Base-by-base conservation (phyloP, 2,113 vertebrate genomes). In the Panurus biarmicus region DNA sequence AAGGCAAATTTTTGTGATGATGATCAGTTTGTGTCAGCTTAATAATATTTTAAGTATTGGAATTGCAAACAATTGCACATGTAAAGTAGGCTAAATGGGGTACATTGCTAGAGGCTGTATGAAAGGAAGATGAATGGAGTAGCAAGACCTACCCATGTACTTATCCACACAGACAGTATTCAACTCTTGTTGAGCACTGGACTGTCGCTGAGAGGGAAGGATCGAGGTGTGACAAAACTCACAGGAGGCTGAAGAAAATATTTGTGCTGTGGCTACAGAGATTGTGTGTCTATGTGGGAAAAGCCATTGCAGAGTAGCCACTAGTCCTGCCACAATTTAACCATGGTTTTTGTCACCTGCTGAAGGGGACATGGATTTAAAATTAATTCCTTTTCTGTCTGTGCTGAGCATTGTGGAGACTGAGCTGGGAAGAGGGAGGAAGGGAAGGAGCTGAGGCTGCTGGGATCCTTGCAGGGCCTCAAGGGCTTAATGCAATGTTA, bases 231-330 rank as follows among this genome's bases (percentile, higher is more conserved):
- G 40, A 74, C 44, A 45, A 35, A 66, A 25, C 12, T 42, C 6
- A 1, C 29, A 19, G 47, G 28, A 73, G 25, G 22, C 57, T 77
- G 36, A 31, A 75, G n/a, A 62, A 8, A 0, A 0, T 13, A 5
- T 62, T 65, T 31, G 9, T 72, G 44, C 45, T 70, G 6, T 0
- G 2, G n/a, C 72, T 82, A 21, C 9, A 36, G 12, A 51, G 11
- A 19, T 29, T 67, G 6, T 2, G 1, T 21, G 17, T 83, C 28
- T 2, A 0, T 2, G 0, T 53, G 67, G 22, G n/a, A 87, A 76
- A 51, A 92, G 22, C 10, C 26, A 22, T 44, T 54, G 24, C 23
- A 71, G 35, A 19, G 36, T 25, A 75, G 14, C 6, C 19, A 17
- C 11, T 85, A 76, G 33, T 66, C 35, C 67, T 85, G 69, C 50